These are phyloP conservation scores for Yponomeuta evonymella DNA, from an alignment of 2,888 invertebrate species.

Conservation along the genomic window DNA sequence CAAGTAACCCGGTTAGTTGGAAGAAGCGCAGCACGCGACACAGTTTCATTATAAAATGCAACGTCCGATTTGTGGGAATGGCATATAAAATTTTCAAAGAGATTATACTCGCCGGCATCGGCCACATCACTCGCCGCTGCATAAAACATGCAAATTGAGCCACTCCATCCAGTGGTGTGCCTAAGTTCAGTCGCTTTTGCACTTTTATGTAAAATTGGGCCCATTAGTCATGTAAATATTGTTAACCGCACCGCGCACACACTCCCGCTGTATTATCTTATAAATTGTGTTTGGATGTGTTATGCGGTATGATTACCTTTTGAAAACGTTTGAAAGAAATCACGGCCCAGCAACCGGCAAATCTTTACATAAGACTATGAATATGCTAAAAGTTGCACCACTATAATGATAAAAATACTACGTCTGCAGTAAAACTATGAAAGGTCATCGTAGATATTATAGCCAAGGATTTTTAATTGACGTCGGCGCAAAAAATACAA, in stretches of 20 bases:
- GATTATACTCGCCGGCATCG: conserved; percentile 33
- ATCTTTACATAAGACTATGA: too few relatives aligned
- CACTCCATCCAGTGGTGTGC: conserved; percentile 62
- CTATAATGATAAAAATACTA: too few relatives aligned
- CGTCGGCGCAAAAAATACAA: conserved; percentile 38
- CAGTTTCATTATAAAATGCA: conserved; percentile 54
- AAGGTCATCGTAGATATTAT: not conserved
- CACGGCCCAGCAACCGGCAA: too few relatives aligned
- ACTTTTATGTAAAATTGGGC: conserved; percentile 68
- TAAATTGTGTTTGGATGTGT: conserved; percentile 6
- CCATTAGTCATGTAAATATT: conserved; percentile 70
- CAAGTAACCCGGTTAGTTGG: not conserved
- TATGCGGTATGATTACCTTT: not conserved
- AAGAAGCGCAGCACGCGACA: conserved; percentile 25
- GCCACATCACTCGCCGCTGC: conserved; percentile 60
- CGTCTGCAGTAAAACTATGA: too few relatives aligned
- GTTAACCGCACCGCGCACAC: conserved; percentile 54
- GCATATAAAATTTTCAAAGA: conserved; percentile 67
- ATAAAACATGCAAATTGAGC: conserved; percentile 75
- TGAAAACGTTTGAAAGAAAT: too few relatives aligned
- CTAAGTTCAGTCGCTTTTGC: conserved; percentile 69
- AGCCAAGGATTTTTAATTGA: conserved; percentile 35
- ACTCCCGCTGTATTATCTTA: conserved; percentile 27
- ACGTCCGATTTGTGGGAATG: conserved; percentile 67
- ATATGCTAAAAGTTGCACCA: too few relatives aligned